Evolutionary conservation across 2,113 vertebrate genomes (phyloP).

Genomic region (Fukomys damarensis): DNA sequence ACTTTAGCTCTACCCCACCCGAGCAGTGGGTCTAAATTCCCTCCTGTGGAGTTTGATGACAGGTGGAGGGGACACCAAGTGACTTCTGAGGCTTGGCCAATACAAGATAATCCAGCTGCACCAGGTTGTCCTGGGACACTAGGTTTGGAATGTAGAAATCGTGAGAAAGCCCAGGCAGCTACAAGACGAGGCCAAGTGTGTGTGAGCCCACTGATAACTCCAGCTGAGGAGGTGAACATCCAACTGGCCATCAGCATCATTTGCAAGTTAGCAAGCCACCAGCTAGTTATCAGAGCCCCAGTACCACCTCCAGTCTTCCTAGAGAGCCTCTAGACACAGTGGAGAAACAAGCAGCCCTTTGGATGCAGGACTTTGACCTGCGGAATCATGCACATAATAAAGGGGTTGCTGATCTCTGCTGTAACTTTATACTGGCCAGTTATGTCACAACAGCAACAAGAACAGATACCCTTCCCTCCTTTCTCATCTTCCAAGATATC

Average conservation of each 20-base stretch:
- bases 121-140: background rate
- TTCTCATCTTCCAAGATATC: background rate
- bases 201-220: rapidly evolving
- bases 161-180: background rate
- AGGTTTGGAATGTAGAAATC: background rate
- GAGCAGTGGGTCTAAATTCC: background rate
- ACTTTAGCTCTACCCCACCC: background rate
- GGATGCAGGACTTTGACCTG: background rate
- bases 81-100: background rate
- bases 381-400: background rate
- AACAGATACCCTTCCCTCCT: background rate
- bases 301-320: background rate
- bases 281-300: rapidly evolving
- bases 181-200: background rate
- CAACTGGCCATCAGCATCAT: too few relatives aligned
- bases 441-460: background rate
- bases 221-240: background rate
- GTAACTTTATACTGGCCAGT: background rate
- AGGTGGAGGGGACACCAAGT: background rate
- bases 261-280: background rate
- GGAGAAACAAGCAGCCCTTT: background rate
- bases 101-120: background rate
- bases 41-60: background rate
- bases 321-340: background rate
- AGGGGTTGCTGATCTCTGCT: background rate